Conservation (phyloP, 2,113 vertebrate genomes). For the Heptranchias perlo region DNA sequence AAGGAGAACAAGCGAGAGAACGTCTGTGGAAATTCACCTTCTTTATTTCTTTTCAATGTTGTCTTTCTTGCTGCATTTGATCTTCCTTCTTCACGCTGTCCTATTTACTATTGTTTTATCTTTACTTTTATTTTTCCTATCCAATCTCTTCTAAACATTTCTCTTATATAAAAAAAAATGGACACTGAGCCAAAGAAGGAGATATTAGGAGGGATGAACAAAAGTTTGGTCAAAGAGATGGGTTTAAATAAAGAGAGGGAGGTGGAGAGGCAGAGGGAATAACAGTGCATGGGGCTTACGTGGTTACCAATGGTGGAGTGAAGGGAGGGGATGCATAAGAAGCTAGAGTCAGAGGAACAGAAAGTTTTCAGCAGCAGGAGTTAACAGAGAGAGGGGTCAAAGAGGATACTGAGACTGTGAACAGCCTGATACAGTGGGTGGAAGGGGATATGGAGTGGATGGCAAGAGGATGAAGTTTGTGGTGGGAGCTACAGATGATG, state of each 20-base stretch:
- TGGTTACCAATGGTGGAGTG: not conserved
- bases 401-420: not conserved
- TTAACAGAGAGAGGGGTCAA: not conserved
- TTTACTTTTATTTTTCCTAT: not conserved
- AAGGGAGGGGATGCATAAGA: not conserved
- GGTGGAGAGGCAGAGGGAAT: too few relatives aligned
- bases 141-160: not conserved
- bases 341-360: not conserved
- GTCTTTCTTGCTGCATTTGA: not conserved
- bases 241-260: too few relatives aligned
- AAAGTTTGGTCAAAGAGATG: not conserved
- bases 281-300: not conserved
- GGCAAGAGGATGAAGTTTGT: not conserved
- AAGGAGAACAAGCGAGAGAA: not conserved
- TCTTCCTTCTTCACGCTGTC: not conserved
- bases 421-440: not conserved
- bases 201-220: not conserved
- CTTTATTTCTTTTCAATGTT: not conserved
- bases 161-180: not conserved
- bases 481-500: not conserved
- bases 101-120: not conserved
- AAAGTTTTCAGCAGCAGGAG: not conserved
- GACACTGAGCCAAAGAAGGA: not conserved
- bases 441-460: not conserved
- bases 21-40: not conserved